Conservation (phyloP, 1,140 invertebrate genomes). For the Aphaenogaster ashmeadi region DNA sequence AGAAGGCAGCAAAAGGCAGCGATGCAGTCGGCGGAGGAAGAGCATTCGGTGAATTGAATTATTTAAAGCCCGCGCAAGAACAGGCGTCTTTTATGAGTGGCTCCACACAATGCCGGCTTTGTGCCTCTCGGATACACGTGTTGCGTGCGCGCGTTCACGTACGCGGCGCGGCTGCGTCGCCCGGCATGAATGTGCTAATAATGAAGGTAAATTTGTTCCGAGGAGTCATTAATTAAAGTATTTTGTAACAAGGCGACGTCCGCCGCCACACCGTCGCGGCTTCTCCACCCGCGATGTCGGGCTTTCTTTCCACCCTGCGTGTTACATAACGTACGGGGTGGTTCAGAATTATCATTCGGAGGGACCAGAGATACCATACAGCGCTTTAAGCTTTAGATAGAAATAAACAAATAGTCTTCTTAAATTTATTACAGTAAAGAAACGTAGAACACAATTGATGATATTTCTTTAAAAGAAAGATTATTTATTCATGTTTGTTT, state of each 20-base stretch:
- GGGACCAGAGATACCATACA: not conserved
- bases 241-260: slow-evolving; percentile 81
- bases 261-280: slow-evolving; percentile 13
- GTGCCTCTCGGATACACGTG: slow-evolving; percentile 77
- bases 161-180: slow-evolving; percentile 61
- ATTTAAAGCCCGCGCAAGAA: slow-evolving; percentile 86
- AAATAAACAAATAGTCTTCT: slow-evolving; percentile 5
- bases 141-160: slow-evolving; percentile 72
- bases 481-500: slow-evolving; percentile 15
- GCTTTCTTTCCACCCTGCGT: slow-evolving; percentile 54
- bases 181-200: slow-evolving; percentile 84
- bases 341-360: not conserved
- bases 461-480: slow-evolving; percentile 28
- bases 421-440: not conserved
- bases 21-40: slow-evolving; percentile 76
- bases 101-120: slow-evolving; percentile 84
- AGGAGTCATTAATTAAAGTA: slow-evolving; percentile 87
- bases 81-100: slow-evolving; percentile 84
- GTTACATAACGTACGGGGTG: slow-evolving; percentile 56
- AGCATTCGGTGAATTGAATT: slow-evolving; percentile 86
- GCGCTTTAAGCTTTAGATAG: not conserved
- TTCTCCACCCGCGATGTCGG: slow-evolving; percentile 20
- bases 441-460: slow-evolving; percentile 8
- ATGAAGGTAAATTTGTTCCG: slow-evolving; percentile 85
- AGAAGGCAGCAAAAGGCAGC: slow-evolving; percentile 79